These are phyloP conservation scores for Holacanthus passer DNA, from an alignment of 2,113 vertebrate species.

Conservation along the genomic window DNA sequence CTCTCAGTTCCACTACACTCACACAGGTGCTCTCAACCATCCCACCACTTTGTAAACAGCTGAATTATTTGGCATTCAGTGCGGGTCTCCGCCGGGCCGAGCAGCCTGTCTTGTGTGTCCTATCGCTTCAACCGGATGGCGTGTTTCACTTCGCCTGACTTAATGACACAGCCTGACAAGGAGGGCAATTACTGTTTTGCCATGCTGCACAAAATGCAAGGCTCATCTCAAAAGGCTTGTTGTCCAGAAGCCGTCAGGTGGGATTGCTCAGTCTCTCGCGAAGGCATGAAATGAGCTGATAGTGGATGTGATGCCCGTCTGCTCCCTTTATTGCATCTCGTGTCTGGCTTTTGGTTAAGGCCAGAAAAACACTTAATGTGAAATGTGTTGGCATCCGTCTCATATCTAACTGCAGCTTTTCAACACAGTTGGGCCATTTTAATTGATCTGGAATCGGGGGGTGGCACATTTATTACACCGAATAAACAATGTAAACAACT, in stretches of 20 bases:
- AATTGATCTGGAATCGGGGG: conserved; percentile 26
- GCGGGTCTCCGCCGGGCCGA: conserved; percentile 5
- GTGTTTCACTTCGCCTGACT: conserved; percentile 63
- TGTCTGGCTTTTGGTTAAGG: conserved; percentile 30
- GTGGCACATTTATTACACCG: too few species aligned
- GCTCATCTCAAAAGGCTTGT: conserved; percentile 52
- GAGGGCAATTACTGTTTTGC: conserved; percentile 63
- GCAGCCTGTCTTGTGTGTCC: conserved; percentile 45
- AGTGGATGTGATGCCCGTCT: conserved; percentile 55
- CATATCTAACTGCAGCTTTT: not conserved
- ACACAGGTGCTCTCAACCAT: conserved; percentile 28
- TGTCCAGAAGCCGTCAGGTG: conserved; percentile 49
- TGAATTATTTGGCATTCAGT: conserved; percentile 61
- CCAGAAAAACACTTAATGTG: conserved; percentile 18
- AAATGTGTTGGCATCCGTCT: not conserved
- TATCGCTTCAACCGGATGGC: conserved; percentile 46
- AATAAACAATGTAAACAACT: too few species aligned
- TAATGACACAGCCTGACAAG: conserved; percentile 68
- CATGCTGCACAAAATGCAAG: conserved; percentile 54
- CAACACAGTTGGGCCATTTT: not conserved
- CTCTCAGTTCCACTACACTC: conserved; percentile 26
- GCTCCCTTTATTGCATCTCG: conserved; percentile 31
- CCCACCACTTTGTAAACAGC: conserved; percentile 57
- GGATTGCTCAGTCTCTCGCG: conserved; percentile 62
- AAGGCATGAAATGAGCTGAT: conserved; percentile 56